Base-by-base conservation (phyloP, 2,888 invertebrate genomes). In the Lepidocyrtinus sp. region DNA sequence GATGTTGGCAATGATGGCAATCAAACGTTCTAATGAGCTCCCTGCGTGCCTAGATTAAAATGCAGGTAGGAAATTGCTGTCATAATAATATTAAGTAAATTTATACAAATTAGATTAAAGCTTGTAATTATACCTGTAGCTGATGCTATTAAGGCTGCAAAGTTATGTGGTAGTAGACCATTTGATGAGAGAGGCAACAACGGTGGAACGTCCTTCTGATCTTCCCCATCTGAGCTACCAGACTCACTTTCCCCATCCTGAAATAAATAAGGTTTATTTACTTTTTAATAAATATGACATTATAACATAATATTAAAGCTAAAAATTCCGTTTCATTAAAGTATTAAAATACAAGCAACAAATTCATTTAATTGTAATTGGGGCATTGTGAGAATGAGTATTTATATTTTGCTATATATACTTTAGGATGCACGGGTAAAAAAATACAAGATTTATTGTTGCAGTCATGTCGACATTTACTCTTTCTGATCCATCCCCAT, bases 241-340 rank as follows among this genome's bases (percentile, higher is more conserved):
- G 83, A 74, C 69, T 85, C 86, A 62, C 84, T 85, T 25, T 85
- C 86, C 22, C 84, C 86, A 69, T 85, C 85, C 84, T 86, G 80
- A 73, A 59, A 62, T 1, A 65, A 25, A 72, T 12, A 62, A 71
- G 2, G 36, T 19, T n/a, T 19, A 26, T n/a, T 46, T 24, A 46
- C 45, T 3, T 22, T 26, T 24, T 24, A 24, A 7, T 9, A 9
- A 64, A 9, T 25, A 24, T 17, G 17, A n/a, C 12, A 19, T 64
- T 26, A 17, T 25, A 2, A 24, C 15, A 26, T 17, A 64, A 26
- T 19, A 27, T n/a, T 9, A 1, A 63, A 22, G 50, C 50, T 12
- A 19, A 5, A 46, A n/a, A 12, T 21, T 21, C 25, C 15, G 19
- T 12, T 27, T 21, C 45, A 68, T 22, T 36, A 17, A n/a, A 36